Conservation (phyloP, 2,888 invertebrate species). For the Brachylomia viminalis region DNA sequence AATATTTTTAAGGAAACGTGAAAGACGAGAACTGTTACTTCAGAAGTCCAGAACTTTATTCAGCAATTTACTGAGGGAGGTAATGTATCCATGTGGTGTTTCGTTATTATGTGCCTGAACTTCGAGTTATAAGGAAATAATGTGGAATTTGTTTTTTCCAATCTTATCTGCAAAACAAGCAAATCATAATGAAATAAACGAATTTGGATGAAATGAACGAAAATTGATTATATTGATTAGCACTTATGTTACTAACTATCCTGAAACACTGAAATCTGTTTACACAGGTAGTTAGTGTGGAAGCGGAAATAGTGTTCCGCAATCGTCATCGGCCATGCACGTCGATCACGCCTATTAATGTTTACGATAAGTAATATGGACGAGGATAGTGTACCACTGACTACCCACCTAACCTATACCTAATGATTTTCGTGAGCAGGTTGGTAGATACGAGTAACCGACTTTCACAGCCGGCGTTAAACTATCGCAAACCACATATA, state of each 20-base stretch:
- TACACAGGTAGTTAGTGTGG: not conserved
- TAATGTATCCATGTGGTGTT: slow-evolving; percentile 50
- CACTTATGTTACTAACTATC: not conserved
- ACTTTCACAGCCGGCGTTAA: not conserved
- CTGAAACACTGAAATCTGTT: not conserved
- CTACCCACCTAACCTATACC: not conserved
- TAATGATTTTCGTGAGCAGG: not conserved
- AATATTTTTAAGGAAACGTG: slow-evolving; percentile 85
- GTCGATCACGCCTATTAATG: not conserved
- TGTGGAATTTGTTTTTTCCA: not conserved
- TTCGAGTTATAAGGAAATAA: not conserved
- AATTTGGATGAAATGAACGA: not conserved
- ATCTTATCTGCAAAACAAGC: not conserved
- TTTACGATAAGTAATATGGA: too few species aligned
- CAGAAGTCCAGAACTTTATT: slow-evolving; percentile 86
- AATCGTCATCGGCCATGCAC: not conserved
- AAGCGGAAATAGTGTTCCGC: not conserved
- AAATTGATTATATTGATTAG: too few species aligned
- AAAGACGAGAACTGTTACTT: slow-evolving; percentile 83
- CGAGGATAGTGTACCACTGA: not conserved
- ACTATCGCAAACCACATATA: not conserved
- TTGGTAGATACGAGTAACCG: not conserved
- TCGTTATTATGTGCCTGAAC: not conserved
- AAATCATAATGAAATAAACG: not conserved
- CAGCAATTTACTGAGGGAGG: slow-evolving; percentile 86